phyloP scores from a whole-genome alignment of 2,888 invertebrate species.

The Mimumesa dahlbomi region DNA sequence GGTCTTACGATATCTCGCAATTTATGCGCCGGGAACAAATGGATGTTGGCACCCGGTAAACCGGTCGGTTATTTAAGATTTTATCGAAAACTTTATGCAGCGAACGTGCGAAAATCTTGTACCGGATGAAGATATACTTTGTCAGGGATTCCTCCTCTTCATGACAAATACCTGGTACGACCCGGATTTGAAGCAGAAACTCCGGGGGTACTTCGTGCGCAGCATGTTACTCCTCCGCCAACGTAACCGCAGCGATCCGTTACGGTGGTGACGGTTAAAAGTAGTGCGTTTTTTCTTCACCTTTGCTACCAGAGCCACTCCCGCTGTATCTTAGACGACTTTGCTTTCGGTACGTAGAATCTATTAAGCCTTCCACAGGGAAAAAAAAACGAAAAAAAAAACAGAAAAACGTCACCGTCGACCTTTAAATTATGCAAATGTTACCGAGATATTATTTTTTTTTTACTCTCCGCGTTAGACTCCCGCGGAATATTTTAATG shows the following conservation, averaged over 20 bases:
- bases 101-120: conserved; percentile 34
- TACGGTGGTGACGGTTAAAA: conserved; percentile 21
- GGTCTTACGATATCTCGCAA: neutral
- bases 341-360: neutral
- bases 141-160: conserved; percentile 46
- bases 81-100: conserved; percentile 31
- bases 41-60: neutral
- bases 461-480: too few species aligned
- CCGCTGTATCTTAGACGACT: neutral
- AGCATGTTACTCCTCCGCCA: conserved; percentile 30
- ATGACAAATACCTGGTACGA: conserved; percentile 52
- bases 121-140: conserved; percentile 20
- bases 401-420: too few species aligned
- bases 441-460: too few species aligned
- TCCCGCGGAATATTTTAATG: too few species aligned
- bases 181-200: conserved; percentile 50
- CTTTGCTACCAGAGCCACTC: neutral
- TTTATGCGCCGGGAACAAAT: neutral
- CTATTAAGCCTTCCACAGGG: too few species aligned
- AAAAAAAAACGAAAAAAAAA: too few species aligned
- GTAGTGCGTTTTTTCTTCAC: conserved; percentile 12
- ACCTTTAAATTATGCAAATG: too few species aligned
- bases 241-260: conserved; percentile 39
- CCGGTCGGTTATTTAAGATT: conserved; percentile 32
- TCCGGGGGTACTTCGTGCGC: conserved; percentile 23